Evolutionary conservation across 2,888 invertebrate species (phyloP).

Genomic region (Strigamia transsilvanica): DNA sequence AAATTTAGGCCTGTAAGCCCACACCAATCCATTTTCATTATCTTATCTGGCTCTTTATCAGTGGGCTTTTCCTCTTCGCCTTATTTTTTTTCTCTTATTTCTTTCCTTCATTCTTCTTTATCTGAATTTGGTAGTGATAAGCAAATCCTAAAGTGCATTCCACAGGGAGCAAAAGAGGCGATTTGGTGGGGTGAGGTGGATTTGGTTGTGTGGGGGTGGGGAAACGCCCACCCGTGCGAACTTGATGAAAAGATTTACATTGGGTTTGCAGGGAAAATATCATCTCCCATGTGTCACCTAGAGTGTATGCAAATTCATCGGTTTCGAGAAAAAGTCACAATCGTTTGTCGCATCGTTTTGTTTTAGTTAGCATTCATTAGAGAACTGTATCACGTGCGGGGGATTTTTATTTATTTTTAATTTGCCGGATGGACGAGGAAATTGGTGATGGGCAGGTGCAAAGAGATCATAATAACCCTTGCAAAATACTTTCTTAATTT

Average conservation of each 20-base stretch:
- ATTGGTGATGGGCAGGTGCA: not conserved
- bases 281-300: not conserved
- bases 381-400: not conserved
- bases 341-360: not conserved
- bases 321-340: not conserved
- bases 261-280: not conserved
- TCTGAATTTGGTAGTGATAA: slow-evolving; percentile 53
- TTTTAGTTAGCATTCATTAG: not conserved
- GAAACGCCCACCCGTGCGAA: slow-evolving; percentile 1
- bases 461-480: slow-evolving; percentile 11
- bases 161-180: slow-evolving; percentile 33
- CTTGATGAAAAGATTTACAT: slow-evolving; percentile 31
- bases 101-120: slow-evolving; percentile 51
- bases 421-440: not conserved
- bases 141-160: slow-evolving; percentile 54
- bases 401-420: not conserved
- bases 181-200: slow-evolving; percentile 44
- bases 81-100: slow-evolving; percentile 40
- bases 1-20: slow-evolving; percentile 54
- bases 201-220: slow-evolving; percentile 13
- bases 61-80: slow-evolving; percentile 44
- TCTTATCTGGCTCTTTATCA: slow-evolving; percentile 54
- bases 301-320: not conserved
- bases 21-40: slow-evolving; percentile 55
- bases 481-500: slow-evolving; percentile 41